Evolutionary conservation across 2,888 invertebrate genomes (phyloP).

Genomic region (Abrostola tripartita): DNA sequence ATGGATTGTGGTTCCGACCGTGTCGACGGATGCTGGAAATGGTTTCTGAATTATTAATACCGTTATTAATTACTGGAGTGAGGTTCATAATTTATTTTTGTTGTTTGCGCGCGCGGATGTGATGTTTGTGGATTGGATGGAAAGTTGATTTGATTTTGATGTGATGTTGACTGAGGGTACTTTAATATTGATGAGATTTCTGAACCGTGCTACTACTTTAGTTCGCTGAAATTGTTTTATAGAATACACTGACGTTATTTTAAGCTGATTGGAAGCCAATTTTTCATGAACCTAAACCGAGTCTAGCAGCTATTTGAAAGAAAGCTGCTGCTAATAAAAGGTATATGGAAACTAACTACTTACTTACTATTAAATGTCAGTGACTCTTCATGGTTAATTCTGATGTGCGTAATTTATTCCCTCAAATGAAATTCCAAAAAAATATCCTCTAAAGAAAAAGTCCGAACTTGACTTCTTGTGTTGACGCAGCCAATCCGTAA

Average conservation of each 20-base stretch:
- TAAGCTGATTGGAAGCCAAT: background rate
- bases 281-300: no score
- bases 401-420: no score
- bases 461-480: no score
- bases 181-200: slow-evolving; percentile 15
- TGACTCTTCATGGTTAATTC: no score
- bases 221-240: background rate
- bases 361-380: no score
- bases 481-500: no score
- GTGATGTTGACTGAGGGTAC: slow-evolving; percentile 2
- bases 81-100: slow-evolving; percentile 47
- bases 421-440: no score
- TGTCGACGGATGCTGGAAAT: slow-evolving; percentile 55
- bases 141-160: slow-evolving; percentile 19
- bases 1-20: slow-evolving; percentile 38
- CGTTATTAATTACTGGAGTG: slow-evolving; percentile 55
- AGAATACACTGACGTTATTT: background rate
- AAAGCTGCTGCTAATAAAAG: no score
- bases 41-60: slow-evolving; percentile 62
- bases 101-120: slow-evolving; percentile 24
- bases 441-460: no score
- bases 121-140: slow-evolving; percentile 18
- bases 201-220: slow-evolving; percentile 2
- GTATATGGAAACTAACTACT: no score
- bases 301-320: no score